Conservation (phyloP, 2,113 vertebrate genomes). For the Boleophthalmus pectinirostris region DNA sequence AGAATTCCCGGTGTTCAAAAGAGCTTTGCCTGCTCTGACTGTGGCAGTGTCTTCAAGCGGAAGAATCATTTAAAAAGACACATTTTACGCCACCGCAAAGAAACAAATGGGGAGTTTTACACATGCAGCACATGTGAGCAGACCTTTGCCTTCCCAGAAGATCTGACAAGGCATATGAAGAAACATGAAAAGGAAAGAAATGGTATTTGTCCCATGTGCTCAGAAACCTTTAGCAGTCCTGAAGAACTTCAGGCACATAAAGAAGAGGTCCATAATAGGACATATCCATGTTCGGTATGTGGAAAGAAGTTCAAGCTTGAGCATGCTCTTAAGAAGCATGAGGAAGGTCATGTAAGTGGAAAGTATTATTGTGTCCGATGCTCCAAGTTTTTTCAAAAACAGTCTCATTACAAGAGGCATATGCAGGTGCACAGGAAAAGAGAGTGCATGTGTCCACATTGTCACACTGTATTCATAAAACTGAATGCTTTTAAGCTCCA, state of each 20-base stretch:
- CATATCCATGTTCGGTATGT: conserved; percentile 54
- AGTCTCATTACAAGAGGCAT: conserved; percentile 67
- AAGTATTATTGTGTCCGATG: conserved; percentile 60
- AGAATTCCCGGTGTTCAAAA: conserved; percentile 27
- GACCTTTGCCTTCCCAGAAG: conserved; percentile 50
- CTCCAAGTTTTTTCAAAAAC: conserved; percentile 57
- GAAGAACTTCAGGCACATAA: conserved; percentile 62
- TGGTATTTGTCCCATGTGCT: conserved; percentile 62
- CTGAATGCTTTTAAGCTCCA: conserved; percentile 61
- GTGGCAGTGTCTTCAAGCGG: conserved; percentile 63
- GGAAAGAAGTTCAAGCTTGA: conserved; percentile 67
- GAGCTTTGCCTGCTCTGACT: conserved; percentile 53
- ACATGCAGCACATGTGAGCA: conserved; percentile 58
- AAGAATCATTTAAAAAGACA: conserved; percentile 65
- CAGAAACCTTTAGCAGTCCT: conserved; percentile 38
- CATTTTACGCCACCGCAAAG: conserved; percentile 55
- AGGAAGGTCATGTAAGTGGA: conserved; percentile 47
- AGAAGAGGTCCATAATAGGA: conserved; percentile 44
- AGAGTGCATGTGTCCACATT: conserved; percentile 67
- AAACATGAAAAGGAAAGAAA: conserved; percentile 57
- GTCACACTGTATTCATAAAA: conserved; percentile 58
- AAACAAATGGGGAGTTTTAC: conserved; percentile 28
- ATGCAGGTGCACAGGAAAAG: conserved; percentile 50
- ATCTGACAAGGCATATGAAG: conserved; percentile 63
- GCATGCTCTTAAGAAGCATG: conserved; percentile 63